Percentiles rank a stretch among this genome's conserved stretches.
These are phyloP conservation scores for Chaetops frenatus DNA, from an alignment of 2,113 vertebrate genomes.

Conservation along the genomic window DNA sequence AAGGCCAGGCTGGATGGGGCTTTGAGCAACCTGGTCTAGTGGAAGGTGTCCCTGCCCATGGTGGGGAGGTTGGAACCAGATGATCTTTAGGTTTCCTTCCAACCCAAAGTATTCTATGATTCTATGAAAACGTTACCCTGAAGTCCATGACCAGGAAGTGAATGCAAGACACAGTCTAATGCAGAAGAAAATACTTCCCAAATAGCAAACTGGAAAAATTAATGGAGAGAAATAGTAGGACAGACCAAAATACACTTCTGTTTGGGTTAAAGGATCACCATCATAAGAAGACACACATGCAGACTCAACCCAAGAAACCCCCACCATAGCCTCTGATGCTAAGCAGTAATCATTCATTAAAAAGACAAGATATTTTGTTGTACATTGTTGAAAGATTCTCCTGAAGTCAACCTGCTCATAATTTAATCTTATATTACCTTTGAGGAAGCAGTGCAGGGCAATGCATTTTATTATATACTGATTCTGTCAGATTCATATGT, in stretches of 20 bases:
- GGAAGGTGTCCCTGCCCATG: accelerated
- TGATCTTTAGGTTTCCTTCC: not conserved
- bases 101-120: not conserved
- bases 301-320: accelerated
- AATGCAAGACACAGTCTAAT: not conserved
- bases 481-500: not conserved
- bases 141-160: not conserved
- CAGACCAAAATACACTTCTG: not conserved
- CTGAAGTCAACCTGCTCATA: not conserved
- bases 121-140: not conserved
- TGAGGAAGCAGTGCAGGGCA: not conserved
- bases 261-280: not conserved
- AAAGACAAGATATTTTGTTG: not conserved
- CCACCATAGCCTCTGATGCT: not conserved
- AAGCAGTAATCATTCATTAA: not conserved
- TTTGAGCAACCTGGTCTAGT: not conserved
- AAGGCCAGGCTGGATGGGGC: not conserved
- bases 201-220: not conserved
- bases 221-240: not conserved
- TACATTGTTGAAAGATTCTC: not conserved
- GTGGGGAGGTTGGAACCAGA: not conserved
- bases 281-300: not conserved
- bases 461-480: not conserved
- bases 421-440: not conserved
- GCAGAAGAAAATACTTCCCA: not conserved